phyloP scores from a whole-genome alignment of 2,113 vertebrate genomes.

The Pluvianellus socialis region DNA sequence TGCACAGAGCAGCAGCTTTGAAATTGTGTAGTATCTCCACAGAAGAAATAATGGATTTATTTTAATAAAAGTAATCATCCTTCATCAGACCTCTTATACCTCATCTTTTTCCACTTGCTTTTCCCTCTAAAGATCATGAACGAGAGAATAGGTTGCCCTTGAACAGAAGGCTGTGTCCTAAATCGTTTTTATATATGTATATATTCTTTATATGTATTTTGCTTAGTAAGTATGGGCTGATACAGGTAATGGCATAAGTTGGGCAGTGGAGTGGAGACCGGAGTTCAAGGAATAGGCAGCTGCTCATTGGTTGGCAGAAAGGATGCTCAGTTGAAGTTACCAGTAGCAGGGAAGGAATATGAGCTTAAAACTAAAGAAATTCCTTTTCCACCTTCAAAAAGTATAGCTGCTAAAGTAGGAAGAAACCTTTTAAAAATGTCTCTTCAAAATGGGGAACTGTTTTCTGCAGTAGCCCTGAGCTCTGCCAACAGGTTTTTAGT shows the following conservation, averaged over 20 bases:
- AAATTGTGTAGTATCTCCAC: background rate
- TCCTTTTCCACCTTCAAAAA: background rate
- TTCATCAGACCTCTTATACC: background rate
- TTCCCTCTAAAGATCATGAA: background rate
- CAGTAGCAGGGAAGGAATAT: background rate
- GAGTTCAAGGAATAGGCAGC: background rate
- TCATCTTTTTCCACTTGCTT: background rate
- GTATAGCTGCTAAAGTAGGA: background rate
- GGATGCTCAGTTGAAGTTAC: background rate
- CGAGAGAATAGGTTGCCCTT: background rate
- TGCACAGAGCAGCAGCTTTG: background rate
- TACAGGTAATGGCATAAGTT: background rate
- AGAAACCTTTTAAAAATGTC: fast-evolving
- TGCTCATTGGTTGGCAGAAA: background rate
- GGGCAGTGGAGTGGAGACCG: background rate
- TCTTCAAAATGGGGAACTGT: background rate
- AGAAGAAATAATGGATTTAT: background rate
- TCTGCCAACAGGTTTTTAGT: background rate
- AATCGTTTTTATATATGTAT: background rate
- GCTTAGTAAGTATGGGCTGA: background rate
- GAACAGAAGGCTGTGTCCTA: background rate
- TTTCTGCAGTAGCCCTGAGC: background rate
- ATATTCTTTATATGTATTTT: background rate
- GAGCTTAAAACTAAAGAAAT: background rate
- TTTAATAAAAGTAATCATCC: background rate